Evolutionary conservation across 2,113 vertebrate species (phyloP).

Genomic region (Nyctibius bracteatus): DNA sequence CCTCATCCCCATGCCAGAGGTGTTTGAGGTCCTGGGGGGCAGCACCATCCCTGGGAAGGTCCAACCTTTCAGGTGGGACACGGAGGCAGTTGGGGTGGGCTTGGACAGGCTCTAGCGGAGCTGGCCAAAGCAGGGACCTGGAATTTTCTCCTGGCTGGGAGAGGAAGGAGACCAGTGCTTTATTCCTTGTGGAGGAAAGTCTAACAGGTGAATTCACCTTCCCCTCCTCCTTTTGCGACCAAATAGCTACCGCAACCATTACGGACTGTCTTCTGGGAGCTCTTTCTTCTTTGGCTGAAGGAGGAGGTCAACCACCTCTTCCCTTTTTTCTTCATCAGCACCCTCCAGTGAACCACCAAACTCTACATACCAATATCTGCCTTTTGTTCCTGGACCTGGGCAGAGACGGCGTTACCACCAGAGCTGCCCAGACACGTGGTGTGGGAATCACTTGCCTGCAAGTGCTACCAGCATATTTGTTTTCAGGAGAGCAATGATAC

Average conservation of each 20-base stretch:
- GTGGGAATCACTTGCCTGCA: background rate
- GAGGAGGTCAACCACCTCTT: background rate
- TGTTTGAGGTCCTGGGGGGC: background rate
- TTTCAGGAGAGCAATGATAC: background rate
- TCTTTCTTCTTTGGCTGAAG: background rate
- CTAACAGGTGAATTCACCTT: background rate
- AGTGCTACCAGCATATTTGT: too few species aligned
- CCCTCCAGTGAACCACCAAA: background rate
- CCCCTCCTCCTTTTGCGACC: background rate
- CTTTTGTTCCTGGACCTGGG: background rate
- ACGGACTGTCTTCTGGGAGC: background rate
- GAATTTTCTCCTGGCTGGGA: background rate
- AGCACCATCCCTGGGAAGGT: background rate
- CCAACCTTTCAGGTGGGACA: background rate
- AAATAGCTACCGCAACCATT: rapidly evolving
- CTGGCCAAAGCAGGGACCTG: background rate
- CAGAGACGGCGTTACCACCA: rapidly evolving
- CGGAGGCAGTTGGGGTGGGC: background rate
- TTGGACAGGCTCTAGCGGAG: background rate
- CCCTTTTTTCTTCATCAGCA: background rate
- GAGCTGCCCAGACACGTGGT: too few species aligned
- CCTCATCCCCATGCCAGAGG: background rate
- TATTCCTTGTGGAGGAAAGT: background rate
- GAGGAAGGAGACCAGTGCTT: background rate
- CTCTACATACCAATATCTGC: background rate